A percentile compares a stretch with the other conserved stretches of the same genome.
Conservation (phyloP, 2,797 vertebrate species). For the Cygnus olor region DNA sequence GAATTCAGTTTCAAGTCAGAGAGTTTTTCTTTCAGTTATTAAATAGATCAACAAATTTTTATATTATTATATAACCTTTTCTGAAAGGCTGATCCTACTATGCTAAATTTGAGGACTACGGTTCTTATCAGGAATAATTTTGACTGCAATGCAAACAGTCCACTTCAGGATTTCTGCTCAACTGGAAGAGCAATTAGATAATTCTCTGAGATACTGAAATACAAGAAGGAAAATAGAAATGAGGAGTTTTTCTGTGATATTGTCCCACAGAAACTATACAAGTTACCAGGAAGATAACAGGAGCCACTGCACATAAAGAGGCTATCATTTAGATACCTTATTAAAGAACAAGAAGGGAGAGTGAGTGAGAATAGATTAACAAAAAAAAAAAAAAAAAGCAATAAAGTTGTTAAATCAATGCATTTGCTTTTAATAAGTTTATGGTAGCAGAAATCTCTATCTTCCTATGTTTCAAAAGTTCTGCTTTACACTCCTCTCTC, state of each 20-base stretch:
- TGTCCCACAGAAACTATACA: not conserved
- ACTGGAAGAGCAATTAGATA: not conserved
- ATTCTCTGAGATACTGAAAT: slow-evolving; percentile 3
- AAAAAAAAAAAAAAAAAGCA: not conserved
- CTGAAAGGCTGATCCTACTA: not conserved
- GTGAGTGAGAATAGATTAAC: not conserved
- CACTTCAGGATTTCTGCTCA: slow-evolving; percentile 45
- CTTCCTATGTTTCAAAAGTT: not conserved
- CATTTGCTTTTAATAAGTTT: not conserved
- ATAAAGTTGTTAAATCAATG: not conserved
- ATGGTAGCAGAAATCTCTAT: not conserved
- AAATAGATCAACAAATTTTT: not conserved
- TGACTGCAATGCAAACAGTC: not conserved
- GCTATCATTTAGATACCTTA: not conserved
- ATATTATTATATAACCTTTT: slow-evolving; percentile 5
- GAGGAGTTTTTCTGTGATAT: not conserved
- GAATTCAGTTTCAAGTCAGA: not conserved
- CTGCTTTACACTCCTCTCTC: not conserved
- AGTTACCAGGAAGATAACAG: not conserved
- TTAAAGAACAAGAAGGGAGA: not conserved
- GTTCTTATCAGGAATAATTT: slow-evolving; percentile 32
- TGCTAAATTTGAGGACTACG: not conserved
- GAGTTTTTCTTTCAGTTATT: not conserved
- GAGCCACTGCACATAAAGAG: not conserved
- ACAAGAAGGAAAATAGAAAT: not conserved